These are phyloP conservation scores for Hafferia zeledoni DNA, from an alignment of 2,797 vertebrate genomes.

Conservation along the genomic window DNA sequence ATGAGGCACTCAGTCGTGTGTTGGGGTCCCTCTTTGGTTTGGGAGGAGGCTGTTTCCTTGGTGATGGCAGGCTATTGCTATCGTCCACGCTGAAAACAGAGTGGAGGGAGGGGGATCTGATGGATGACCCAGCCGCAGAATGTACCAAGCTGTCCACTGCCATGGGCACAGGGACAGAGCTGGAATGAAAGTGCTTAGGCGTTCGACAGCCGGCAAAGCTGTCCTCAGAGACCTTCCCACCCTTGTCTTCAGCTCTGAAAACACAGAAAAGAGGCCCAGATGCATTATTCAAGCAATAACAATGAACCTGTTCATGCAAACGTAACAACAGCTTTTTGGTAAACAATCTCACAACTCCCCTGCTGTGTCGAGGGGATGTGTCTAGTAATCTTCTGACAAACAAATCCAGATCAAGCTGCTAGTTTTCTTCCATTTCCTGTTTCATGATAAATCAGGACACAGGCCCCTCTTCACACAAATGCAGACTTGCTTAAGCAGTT, in stretches of 20 bases:
- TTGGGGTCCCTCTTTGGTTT: conserved; percentile 97
- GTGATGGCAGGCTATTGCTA: conserved; percentile 82
- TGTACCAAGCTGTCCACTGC: conserved; percentile 83
- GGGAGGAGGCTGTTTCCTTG: conserved; percentile 96
- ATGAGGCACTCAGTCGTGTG: conserved; percentile 94
- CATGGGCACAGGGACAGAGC: conserved; percentile 82
- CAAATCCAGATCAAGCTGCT: conserved; percentile 42
- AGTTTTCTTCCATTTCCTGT: conserved; percentile 41
- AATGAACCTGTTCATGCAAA: conserved; percentile 61
- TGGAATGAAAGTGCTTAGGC: conserved; percentile 83
- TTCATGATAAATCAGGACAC: conserved; percentile 25
- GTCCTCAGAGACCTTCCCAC: conserved; percentile 78
- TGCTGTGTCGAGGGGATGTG: not conserved
- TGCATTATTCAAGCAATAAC: conserved; percentile 55
- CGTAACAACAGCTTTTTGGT: conserved; percentile 54
- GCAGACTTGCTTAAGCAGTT: conserved; percentile 3
- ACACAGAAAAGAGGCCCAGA: conserved; percentile 55
- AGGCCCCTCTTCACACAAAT: not conserved
- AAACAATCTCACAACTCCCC: conserved; percentile 57
- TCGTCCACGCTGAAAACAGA: conserved; percentile 84
- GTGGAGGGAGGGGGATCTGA: conserved; percentile 86
- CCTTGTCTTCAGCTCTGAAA: conserved; percentile 84
- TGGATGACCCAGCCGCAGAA: conserved; percentile 75
- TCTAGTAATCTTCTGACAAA: conserved; percentile 28
- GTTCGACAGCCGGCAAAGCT: conserved; percentile 72